Base-by-base conservation (phyloP, 2,797 vertebrate species). In the Acestrorhynchus altus region DNA sequence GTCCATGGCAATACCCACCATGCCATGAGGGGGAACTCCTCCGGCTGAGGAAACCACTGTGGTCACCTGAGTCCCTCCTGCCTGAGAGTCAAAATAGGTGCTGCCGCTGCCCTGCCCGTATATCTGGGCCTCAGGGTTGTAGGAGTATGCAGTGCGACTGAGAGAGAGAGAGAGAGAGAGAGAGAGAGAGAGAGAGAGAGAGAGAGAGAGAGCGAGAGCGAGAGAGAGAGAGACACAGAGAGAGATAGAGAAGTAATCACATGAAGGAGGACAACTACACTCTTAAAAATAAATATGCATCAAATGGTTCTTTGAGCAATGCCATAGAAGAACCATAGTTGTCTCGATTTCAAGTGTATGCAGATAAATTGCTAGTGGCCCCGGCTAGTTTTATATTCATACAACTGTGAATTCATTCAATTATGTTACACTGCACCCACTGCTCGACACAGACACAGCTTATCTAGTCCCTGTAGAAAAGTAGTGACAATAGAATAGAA, bases 1-100 rank as follows among this genome's bases (percentile, higher is more conserved):
- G 5, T 99, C 98, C 98, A 99, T 96, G 81, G 96, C 83, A 79
- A 99, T 96, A 91, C 97, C 98, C 91, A 99, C 97, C 98, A 99
- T 98, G 91, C 95, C 86, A 59, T 99, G 98, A 47, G 96, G 87
- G 52, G 96, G 94, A 78, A 95, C 93, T 0, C 94, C 90, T 4
- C 95, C 91, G 64, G 96, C 94, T 42, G 97, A 97, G 8, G 97
- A 97, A 73, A 96, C 93, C 73, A 96, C 96, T 0, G 97, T 95
- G 79, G 96, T 97, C 91, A 97, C 97, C 84, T 96, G 97, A 76
- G 94, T 87, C 0, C 95, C 94, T 2, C 95, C 93, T 1, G 95
- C 93, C 75, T 95, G 95, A 0, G 95, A 90, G 87, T 99, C 98
- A 39, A 99, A 99, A 88, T 99, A 99, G 67, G 95, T 86, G 0